phyloP scores from a whole-genome alignment of 53 echinoderm and acorn worm species.

The Astropecten irregularis region DNA sequence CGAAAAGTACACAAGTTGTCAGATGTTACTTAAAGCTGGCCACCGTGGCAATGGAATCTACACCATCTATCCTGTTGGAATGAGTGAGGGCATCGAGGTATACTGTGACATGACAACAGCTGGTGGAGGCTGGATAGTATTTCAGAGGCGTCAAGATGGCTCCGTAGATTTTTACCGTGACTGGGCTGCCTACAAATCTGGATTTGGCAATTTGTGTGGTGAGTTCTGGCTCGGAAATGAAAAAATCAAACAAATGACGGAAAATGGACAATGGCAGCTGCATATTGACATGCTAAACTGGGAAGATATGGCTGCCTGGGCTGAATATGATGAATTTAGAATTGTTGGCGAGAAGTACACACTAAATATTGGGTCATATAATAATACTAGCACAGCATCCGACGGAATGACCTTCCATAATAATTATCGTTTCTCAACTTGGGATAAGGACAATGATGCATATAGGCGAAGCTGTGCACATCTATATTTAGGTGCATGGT shows the following conservation, averaged over 20 bases:
- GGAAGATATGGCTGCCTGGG: background rate
- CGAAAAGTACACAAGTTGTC: background rate
- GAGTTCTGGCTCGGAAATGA: no score
- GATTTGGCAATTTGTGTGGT: no score
- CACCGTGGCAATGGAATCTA: no score
- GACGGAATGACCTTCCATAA: background rate
- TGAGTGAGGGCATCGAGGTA: background rate
- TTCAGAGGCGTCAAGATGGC: no score
- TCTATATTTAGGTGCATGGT: background rate
- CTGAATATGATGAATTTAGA: background rate
- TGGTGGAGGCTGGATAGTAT: no score
- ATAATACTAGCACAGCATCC: constrained; percentile 1
- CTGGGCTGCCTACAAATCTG: constrained; percentile 16
- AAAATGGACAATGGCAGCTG: constrained; percentile 12
- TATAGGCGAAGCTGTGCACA: background rate
- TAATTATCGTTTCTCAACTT: background rate
- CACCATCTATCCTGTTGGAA: no score
- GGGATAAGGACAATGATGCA: constrained; percentile 9
- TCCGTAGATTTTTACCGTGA: no score
- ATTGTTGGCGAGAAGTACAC: no score
- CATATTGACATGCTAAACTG: background rate
- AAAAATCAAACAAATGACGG: background rate
- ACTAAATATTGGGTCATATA: no score
- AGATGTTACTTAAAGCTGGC: no score
- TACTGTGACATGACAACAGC: constrained; percentile 21